Evolutionary conservation across 2,113 vertebrate species (phyloP).

Genomic region (Varanus komodoensis): DNA sequence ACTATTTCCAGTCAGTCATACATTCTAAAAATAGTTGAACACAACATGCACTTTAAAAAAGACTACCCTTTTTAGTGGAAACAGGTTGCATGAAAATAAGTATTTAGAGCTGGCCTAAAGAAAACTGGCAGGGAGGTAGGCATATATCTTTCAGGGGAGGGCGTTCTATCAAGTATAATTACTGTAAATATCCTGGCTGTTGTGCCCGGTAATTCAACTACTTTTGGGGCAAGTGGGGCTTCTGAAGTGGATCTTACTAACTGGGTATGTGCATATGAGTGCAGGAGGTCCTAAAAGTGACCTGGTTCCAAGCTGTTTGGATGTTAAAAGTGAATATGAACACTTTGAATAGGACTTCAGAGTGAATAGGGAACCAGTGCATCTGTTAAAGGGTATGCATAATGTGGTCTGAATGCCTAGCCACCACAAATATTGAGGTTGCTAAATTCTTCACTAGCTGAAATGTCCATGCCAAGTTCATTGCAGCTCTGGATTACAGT

Average conservation of each 20-base stretch:
- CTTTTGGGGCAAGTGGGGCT: neutral
- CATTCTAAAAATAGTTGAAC: neutral
- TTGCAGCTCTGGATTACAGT: too few relatives aligned
- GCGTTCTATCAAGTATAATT: neutral
- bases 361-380: too few relatives aligned
- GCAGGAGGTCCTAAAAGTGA: neutral
- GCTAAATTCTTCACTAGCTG: too few relatives aligned
- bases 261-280: neutral
- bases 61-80: neutral
- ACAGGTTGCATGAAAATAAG: neutral
- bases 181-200: neutral
- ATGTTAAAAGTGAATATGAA: too few relatives aligned
- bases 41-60: neutral
- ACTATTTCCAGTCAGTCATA: neutral
- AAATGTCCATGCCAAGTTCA: too few relatives aligned
- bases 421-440: too few relatives aligned
- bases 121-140: neutral
- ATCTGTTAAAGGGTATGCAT: too few relatives aligned
- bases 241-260: neutral
- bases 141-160: neutral
- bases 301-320: neutral
- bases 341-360: too few relatives aligned
- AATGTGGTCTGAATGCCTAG: too few relatives aligned
- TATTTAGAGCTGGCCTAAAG: neutral
- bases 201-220: neutral